Evolutionary conservation across 37 sponge, comb jelly and placozoan species (phyloP), one percentile per base, ranked within the genome.

Genomic region (Theonella swinhoei): DNA sequence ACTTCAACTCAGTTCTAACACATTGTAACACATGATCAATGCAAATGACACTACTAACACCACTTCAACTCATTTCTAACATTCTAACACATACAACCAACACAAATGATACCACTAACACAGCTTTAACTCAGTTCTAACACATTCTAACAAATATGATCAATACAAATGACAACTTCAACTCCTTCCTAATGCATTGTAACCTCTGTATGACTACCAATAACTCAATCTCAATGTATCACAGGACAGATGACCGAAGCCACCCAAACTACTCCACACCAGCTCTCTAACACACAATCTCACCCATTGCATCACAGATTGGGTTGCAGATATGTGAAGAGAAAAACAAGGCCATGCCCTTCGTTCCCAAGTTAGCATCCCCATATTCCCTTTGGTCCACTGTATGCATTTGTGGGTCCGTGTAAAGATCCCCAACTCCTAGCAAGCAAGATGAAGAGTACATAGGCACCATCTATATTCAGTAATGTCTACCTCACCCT

Each of bases 351-450:
- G 97, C 97, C 94, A 96, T 96, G 0, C 97, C 97, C 59, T 80
- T 90, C 30, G 87, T 60, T 0, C 94, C 94, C 0, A 96, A 82
- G 67, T 96, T 96, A 29, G 89, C 97, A 42, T 88, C 89, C 34
- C 97, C 97, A 42, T 96, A 96, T 20, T 85, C 91, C 81, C 88
- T 72, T 60, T 41, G 38, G 70, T 77, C 80, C 38, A 70, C 78
- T 14, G 97, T 96, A 87, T 96, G 97, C 59, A 96, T 96, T 78
- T 96, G 97, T 63, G 97, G 97, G 67, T 96, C 97, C n/a, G 97
- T 96, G 86, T 96, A 96, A 30, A 96, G 67, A 77, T 96, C 97
- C 0, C 97, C 97, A 9, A 96, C 97, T 37, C 95, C 95, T 94
- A 40, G 11, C 69, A 11, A 39, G 22, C 30, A 14, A 72, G 23